A percentile compares a stretch with the other conserved stretches of the same genome.
Conservation (phyloP, 2,113 vertebrate genomes). For the Antigone vipio region DNA sequence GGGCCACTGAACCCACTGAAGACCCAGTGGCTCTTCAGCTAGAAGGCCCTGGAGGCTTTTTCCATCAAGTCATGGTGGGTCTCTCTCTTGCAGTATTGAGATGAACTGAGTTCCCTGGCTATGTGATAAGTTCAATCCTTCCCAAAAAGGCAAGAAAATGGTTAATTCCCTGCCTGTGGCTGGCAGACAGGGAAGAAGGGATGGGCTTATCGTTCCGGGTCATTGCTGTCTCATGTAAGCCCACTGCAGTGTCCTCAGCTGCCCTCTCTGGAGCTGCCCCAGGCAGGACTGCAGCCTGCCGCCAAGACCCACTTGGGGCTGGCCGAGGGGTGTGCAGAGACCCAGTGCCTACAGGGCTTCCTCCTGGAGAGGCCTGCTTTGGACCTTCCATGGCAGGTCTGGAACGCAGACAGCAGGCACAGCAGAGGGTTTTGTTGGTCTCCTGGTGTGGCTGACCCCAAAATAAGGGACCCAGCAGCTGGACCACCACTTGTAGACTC, state of each 20-base stretch:
- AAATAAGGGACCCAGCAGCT: neutral
- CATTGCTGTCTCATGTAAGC: neutral
- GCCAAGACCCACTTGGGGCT: neutral
- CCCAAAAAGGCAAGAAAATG: neutral
- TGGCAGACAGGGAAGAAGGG: neutral
- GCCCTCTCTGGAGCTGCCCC: neutral
- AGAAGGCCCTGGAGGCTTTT: neutral
- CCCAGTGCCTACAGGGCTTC: neutral
- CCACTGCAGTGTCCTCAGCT: neutral
- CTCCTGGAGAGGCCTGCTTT: neutral
- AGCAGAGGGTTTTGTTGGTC: neutral
- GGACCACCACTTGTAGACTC: neutral
- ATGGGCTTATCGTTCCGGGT: neutral
- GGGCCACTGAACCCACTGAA: neutral
- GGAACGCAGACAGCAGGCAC: neutral
- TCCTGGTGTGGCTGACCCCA: neutral
- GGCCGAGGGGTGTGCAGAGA: neutral
- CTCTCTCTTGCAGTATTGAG: neutral
- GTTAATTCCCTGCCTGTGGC: neutral
- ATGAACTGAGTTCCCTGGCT: neutral
- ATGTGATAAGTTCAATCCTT: neutral
- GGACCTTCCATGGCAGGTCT: neutral
- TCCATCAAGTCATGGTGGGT: fast-evolving
- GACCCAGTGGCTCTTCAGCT: neutral
- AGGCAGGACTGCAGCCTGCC: neutral